Conservation (phyloP, 1,140 invertebrate genomes). For the Saccostrea echinata region DNA sequence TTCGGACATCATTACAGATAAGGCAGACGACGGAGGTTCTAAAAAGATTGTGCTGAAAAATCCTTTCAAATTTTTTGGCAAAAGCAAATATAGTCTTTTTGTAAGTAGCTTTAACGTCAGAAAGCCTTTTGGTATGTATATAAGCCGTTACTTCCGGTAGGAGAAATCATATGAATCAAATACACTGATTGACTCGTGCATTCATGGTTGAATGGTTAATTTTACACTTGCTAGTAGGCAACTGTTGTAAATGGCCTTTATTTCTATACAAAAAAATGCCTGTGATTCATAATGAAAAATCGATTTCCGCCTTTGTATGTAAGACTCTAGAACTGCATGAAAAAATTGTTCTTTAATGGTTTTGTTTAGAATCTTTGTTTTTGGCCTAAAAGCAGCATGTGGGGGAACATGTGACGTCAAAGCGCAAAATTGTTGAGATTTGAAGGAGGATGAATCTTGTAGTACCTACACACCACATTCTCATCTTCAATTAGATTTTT, state of each 20-base stretch:
- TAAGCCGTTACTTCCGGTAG: conserved; percentile 1
- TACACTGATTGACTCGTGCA: conserved; percentile 15
- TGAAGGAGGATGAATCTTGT: background rate
- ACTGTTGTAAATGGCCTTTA: background rate
- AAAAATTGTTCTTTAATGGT: background rate
- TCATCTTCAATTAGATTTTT: background rate
- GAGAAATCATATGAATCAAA: conserved; percentile 11
- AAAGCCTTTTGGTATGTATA: background rate
- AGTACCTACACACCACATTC: background rate
- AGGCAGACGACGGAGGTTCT: conserved; percentile 4
- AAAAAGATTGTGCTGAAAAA: background rate
- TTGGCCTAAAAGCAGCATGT: background rate
- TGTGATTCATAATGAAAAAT: background rate
- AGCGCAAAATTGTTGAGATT: background rate
- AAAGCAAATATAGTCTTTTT: conserved; percentile 24
- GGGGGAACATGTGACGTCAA: background rate
- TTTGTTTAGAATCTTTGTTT: background rate
- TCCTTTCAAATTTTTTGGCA: conserved; percentile 23
- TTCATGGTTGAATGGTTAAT: conserved; percentile 19
- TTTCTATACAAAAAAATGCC: background rate
- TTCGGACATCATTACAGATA: background rate
- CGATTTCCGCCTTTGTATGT: background rate
- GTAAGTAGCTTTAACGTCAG: conserved; percentile 28
- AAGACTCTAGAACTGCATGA: background rate
- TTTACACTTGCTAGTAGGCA: conserved; percentile 17